These are phyloP conservation scores for Philereme vetulata DNA, from an alignment of 2,888 invertebrate species.

Conservation along the genomic window DNA sequence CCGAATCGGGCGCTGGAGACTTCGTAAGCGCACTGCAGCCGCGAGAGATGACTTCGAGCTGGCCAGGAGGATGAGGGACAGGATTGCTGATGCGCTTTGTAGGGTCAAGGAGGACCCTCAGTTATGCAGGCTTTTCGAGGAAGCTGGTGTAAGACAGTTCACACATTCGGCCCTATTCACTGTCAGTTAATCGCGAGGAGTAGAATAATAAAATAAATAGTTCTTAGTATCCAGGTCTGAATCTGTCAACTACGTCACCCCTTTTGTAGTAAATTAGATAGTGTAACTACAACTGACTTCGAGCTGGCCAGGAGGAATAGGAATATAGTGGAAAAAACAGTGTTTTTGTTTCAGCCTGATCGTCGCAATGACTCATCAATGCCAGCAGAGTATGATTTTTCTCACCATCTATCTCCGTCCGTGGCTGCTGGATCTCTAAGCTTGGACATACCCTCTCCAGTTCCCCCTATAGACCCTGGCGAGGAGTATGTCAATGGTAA, in stretches of 20 bases:
- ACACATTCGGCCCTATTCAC: too few relatives aligned
- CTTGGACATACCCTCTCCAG: slow-evolving; percentile 76
- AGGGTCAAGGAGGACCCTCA: slow-evolving; percentile 90
- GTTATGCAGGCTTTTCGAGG: slow-evolving; percentile 91
- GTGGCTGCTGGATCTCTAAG: slow-evolving; percentile 68
- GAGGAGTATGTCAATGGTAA: slow-evolving; percentile 55
- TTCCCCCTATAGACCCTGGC: slow-evolving; percentile 68
- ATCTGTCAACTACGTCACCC: too few relatives aligned
- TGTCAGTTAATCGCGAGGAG: too few relatives aligned
- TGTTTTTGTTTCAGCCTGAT: slow-evolving; percentile 68
- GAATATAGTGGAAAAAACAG: slow-evolving; percentile 66
- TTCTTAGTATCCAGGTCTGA: too few relatives aligned
- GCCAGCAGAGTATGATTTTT: slow-evolving; percentile 81
- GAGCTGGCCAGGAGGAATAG: slow-evolving; percentile 95
- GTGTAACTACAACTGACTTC: slow-evolving; percentile 84
- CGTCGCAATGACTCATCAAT: slow-evolving; percentile 85
- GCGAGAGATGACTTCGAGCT: slow-evolving; percentile 96
- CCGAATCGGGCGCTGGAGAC: slow-evolving; percentile 93
- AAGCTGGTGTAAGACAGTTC: slow-evolving; percentile 84
- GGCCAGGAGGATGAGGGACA: slow-evolving; percentile 93
- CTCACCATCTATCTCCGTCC: slow-evolving; percentile 75
- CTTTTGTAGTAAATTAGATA: too few relatives aligned
- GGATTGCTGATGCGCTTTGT: slow-evolving; percentile 93
- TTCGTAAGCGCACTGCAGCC: slow-evolving; percentile 96
- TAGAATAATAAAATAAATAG: too few relatives aligned